Base-by-base conservation (phyloP, 2,888 invertebrate species). In the Drosophila niveifrons region DNA sequence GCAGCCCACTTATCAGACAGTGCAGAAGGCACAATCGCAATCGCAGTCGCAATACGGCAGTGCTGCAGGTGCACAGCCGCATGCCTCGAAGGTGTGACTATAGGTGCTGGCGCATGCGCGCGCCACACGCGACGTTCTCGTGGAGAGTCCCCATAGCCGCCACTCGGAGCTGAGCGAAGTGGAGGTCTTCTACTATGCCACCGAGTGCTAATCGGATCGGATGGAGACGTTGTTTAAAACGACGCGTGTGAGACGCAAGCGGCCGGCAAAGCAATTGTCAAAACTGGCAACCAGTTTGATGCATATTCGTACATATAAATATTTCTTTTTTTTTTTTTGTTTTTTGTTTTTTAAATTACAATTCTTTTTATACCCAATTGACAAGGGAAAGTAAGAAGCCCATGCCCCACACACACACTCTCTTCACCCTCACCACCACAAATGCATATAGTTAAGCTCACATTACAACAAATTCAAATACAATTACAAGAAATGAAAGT, bases 31-130 rank as follows among this genome's bases (percentile, higher is more conserved):
- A 41, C 78, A 72, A 61, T 70, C 67, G 44, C 78, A 41, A 48
- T 36, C 66, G 8, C 56, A 72, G 64, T 69, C 84, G 59, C 90
- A 90, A 51, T 90, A 90, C 39, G 82, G 87, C 58, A 86, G 82
- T 59, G 69, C 79, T 11, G 87, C 85, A 53, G 83, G 87, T 58
- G 79, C 89, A 57, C 91, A 92, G 84, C 90, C 91, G 64, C 90
- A 91, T 61, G 92, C 92, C 17, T 92, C 92, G 46, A 93, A 92
- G 82, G 93, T 93, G 90, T 93, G 92, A 93, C 92, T 92, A 89
- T 92, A 92, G 90, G 91, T 88, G 85, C 78, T 82, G 86, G 90
- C 91, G 91, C 89, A 87, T 76, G 84, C 88, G 86, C 82, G 81
- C 89, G 90, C 79, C 81, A 78, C 80, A 69, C 82, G 72, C 48